Evolutionary conservation across 2,888 invertebrate species (phyloP).

Genomic region (Tipula confusa): DNA sequence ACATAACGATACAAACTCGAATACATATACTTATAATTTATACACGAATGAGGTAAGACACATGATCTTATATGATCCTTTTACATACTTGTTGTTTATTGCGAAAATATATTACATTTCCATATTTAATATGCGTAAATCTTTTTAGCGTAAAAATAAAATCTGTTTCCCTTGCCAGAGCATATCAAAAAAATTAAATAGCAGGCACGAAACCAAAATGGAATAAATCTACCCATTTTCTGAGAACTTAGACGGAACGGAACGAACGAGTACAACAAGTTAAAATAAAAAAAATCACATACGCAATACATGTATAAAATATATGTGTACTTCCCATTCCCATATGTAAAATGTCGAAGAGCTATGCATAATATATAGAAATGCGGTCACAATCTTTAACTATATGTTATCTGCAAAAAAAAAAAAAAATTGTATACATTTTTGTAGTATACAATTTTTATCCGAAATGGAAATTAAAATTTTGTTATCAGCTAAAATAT

Average conservation of each 20-base stretch:
- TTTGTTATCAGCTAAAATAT: neutral
- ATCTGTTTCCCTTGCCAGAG: neutral
- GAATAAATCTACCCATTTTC: neutral
- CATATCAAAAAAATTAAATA: neutral
- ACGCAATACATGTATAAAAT: neutral
- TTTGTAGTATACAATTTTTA: neutral
- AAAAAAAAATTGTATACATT: neutral
- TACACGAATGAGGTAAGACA: no score
- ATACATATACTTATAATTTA: no score
- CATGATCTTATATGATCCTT: neutral
- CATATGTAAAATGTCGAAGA: neutral
- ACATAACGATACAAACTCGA: neutral
- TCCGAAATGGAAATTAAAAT: constrained; percentile 1
- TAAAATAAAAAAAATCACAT: neutral
- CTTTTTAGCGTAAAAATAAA: neutral
- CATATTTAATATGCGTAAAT: neutral
- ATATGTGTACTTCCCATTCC: neutral
- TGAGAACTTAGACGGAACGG: neutral
- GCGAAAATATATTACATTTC: neutral
- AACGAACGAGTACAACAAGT: neutral
- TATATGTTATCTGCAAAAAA: neutral
- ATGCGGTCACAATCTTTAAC: neutral
- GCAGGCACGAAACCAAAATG: neutral
- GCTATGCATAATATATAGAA: neutral
- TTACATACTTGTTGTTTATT: neutral